phyloP scores from a whole-genome alignment of 2,888 invertebrate species.

The Tethea ocularis region DNA sequence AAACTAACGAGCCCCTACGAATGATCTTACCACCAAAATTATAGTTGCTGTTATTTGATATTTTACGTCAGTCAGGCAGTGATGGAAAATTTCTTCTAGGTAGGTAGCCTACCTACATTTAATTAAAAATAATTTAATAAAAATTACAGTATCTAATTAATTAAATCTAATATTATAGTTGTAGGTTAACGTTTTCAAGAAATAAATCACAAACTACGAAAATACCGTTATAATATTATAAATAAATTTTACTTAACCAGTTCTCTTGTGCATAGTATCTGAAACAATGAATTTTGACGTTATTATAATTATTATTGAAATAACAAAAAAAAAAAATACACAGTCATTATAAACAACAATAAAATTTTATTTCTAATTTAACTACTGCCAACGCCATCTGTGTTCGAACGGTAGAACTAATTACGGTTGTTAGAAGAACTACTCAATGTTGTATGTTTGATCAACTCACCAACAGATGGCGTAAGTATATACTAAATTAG shows the following conservation, averaged over 20 bases:
- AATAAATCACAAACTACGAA: too few relatives aligned
- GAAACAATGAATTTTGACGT: constrained; percentile 72
- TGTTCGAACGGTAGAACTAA: constrained; percentile 36
- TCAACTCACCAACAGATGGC: constrained; percentile 35
- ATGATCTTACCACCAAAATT: too few relatives aligned
- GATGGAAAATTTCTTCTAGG: too few relatives aligned
- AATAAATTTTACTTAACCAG: constrained; percentile 66
- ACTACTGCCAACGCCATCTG: constrained; percentile 58
- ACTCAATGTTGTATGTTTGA: constrained; percentile 14
- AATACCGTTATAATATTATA: constrained; percentile 13
- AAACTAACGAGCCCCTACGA: too few relatives aligned
- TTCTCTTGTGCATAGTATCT: constrained; percentile 82
- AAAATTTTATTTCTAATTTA: not conserved
- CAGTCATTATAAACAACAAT: constrained; percentile 2
- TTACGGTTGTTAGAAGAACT: not conserved
- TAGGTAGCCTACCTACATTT: too few relatives aligned
- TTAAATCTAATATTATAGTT: too few relatives aligned
- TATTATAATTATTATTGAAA: constrained; percentile 24
- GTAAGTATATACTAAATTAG: constrained; percentile 15
- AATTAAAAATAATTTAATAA: too few relatives aligned
- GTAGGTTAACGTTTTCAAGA: too few relatives aligned
- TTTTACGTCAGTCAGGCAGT: too few relatives aligned
- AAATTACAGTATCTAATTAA: too few relatives aligned
- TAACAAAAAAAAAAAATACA: constrained; percentile 8
- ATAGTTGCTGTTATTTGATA: too few relatives aligned